Evolutionary conservation across 2,888 invertebrate species (phyloP).

Genomic region (Thera obeliscata): DNA sequence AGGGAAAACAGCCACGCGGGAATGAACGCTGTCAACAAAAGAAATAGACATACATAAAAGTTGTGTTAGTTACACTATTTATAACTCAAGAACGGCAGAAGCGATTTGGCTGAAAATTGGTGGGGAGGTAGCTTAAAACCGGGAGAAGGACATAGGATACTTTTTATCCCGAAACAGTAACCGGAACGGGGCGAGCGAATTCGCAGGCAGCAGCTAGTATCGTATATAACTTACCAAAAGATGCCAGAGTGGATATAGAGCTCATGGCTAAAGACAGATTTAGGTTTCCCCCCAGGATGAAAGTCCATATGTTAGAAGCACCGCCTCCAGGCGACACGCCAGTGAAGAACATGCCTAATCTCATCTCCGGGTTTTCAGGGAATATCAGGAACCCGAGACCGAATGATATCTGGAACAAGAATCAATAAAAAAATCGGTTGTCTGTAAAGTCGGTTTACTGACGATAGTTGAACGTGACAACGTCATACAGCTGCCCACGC

Average conservation of each 20-base stretch:
- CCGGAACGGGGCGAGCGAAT: no score
- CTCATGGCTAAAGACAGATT: slow-evolving; percentile 98
- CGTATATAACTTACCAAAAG: slow-evolving; percentile 87
- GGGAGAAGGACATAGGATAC: no score
- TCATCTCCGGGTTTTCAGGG: slow-evolving; percentile 85
- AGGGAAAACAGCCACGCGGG: slow-evolving; percentile 96
- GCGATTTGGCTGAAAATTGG: no score
- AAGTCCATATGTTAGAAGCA: slow-evolving; percentile 98
- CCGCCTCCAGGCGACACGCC: slow-evolving; percentile 97
- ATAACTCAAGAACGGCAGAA: no score
- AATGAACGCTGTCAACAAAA: slow-evolving; percentile 88
- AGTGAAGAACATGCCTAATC: slow-evolving; percentile 94
- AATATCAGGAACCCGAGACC: slow-evolving; percentile 89
- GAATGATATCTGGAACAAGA: slow-evolving; percentile 86
- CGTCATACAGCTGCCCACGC: no score
- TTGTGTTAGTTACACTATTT: no score
- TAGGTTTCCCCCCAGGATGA: slow-evolving; percentile 95
- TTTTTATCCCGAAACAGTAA: no score
- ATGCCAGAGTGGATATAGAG: slow-evolving; percentile 93
- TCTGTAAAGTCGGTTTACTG: no score
- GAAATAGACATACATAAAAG: background rate
- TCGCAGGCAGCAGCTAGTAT: no score
- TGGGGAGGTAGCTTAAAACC: no score
- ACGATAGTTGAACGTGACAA: no score
- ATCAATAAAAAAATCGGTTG: no score